A percentile compares a stretch with the other conserved stretches of the same genome.
phyloP scores from a whole-genome alignment of 2,888 invertebrate species.

The Nomada hirtipes region DNA sequence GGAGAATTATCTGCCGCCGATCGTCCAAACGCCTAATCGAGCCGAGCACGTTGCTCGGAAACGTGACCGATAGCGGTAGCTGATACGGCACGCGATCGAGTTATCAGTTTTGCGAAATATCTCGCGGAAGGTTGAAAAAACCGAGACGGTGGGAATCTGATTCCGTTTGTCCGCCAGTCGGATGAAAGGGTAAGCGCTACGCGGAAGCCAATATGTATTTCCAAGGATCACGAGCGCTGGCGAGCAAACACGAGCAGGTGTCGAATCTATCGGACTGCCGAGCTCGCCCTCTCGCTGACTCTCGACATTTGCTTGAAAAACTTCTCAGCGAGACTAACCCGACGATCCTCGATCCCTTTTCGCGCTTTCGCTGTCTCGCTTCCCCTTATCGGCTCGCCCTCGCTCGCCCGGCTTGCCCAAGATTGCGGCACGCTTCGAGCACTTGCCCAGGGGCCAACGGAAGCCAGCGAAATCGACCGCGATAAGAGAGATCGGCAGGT shows the following conservation, averaged over 20 bases:
- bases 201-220: constrained; percentile 20
- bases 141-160: background rate
- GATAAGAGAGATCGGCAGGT: background rate
- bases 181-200: background rate
- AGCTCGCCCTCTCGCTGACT: constrained; percentile 30
- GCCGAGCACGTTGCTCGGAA: background rate
- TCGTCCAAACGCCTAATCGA: background rate
- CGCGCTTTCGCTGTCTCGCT: too few species aligned
- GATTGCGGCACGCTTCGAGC: too few species aligned
- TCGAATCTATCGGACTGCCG: background rate
- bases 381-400: too few species aligned
- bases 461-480: too few species aligned
- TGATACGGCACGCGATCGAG: too few species aligned
- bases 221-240: constrained; percentile 38
- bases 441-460: too few species aligned
- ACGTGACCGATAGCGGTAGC: too few species aligned
- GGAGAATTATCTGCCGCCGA: too few species aligned
- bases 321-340: background rate
- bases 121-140: background rate
- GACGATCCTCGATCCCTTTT: background rate
- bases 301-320: constrained; percentile 44
- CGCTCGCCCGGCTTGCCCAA: too few species aligned
- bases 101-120: too few species aligned
- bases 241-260: constrained; percentile 57
- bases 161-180: background rate